Evolutionary conservation across 2,888 invertebrate species (phyloP).

Genomic region (Drosophila limbata): DNA sequence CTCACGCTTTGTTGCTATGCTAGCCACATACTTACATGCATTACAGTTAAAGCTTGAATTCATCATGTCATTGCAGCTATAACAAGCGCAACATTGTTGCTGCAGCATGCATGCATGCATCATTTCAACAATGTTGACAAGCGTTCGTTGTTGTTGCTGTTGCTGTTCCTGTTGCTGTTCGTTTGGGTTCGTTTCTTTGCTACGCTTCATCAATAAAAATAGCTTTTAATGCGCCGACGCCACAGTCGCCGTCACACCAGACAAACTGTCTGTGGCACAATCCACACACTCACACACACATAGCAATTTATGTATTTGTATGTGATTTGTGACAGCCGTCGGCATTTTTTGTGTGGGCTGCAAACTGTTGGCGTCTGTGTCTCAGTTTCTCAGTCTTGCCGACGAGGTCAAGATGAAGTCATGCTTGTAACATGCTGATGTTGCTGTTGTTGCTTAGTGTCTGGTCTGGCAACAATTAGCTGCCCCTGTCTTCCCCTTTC

Average conservation of each 20-base stretch:
- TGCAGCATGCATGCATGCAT: conserved; percentile 13
- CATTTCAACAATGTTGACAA: conserved; percentile 38
- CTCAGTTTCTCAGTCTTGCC: conserved; percentile 17
- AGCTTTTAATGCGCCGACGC: conserved; percentile 73
- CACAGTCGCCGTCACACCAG: conserved; percentile 49
- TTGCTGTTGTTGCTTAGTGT: conserved; percentile 1
- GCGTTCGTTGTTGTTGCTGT: background rate
- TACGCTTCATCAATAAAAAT: conserved; percentile 79
- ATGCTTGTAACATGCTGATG: conserved; percentile 68
- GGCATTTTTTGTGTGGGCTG: conserved; percentile 54
- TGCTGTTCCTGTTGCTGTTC: conserved; percentile 5
- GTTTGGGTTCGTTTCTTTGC: conserved; percentile 36
- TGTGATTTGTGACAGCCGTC: conserved; percentile 44
- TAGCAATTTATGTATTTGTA: conserved; percentile 14
- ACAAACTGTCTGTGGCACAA: conserved; percentile 68
- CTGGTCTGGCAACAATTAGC: conserved; percentile 52
- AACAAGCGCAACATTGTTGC: conserved; percentile 37
- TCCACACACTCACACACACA: conserved; percentile 2
- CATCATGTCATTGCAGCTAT: background rate
- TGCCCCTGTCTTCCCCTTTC: background rate
- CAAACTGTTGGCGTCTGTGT: conserved; percentile 23
- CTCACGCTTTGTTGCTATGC: background rate
- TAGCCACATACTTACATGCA: conserved; percentile 7
- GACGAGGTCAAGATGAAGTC: conserved; percentile 80
- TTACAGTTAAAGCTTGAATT: conserved; percentile 1